Evolutionary conservation across 2,888 invertebrate genomes (phyloP), one percentile per base, ranked within the genome.

Genomic region (Sphecodes monilicornis): DNA sequence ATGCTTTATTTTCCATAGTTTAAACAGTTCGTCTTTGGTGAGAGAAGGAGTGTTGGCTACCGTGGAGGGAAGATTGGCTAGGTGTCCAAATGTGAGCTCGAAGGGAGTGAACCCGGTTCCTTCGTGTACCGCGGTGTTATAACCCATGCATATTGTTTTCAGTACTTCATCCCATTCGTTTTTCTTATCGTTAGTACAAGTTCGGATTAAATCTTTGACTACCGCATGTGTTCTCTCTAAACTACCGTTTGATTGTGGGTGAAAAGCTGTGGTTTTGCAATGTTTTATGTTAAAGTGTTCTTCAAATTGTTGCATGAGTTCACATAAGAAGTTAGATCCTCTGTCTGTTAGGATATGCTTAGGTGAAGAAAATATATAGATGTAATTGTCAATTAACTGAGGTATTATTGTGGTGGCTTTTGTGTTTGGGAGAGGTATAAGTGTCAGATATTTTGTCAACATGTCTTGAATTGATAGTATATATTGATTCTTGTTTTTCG

Each of bases 1-100:
- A n/a, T 74, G 60, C 26, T 57, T 39, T 11, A 8, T 41, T 60
- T 60, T 74, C 73, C 60, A 74, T 11, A 74, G n/a, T 39, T 26
- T n/a, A 3, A 74, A 26, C 3, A 74, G n/a, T 26, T 74, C 18
- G 1, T 57, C 41, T 18, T 74, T n/a, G 6, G 8, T 41, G 4
- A 74, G 36, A 6, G 73, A 18, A 22, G 41, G n/a, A 26, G 73
- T 39, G 1, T 57, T 57, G 16, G 39, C 36, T n/a, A 74, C 39
- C 1, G 60, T 26, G 2, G 73, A 74, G 1, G 73, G 60, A 8
- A 74, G 10, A 29, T 74, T 74, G 22, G 39, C 72, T 22, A 22
- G 10, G 3, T n/a, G 32, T 32, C 50, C 71, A 22, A 72, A 72
- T 3, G 72, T 72, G 22, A 54, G 11, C 54, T 72, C 54, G 11